A percentile compares a stretch with the other conserved stretches of the same genome.
These are phyloP conservation scores for Turritopsis rubra DNA, from an alignment of 30 jellyfish, hydroid and myxozoan species.

Conservation along the genomic window DNA sequence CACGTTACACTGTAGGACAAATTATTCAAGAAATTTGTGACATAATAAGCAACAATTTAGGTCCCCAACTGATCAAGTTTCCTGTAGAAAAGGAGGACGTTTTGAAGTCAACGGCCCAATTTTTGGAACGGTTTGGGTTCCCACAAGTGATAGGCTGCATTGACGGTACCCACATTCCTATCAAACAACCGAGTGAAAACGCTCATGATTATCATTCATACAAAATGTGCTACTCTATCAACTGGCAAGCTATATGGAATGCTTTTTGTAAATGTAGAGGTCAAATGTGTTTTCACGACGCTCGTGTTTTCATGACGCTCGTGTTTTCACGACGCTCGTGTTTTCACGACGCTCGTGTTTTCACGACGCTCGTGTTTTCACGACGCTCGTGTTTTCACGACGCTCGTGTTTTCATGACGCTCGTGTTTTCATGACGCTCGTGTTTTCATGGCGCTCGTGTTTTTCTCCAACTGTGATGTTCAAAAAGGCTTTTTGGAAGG, in stretches of 20 bases:
- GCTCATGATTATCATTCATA: neutral
- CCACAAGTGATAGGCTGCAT: conserved; percentile 35
- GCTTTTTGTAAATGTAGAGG: neutral
- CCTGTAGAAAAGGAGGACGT: conserved; percentile 38
- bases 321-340: no score
- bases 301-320: neutral
- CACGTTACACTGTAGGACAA: neutral
- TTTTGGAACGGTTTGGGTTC: conserved; percentile 10
- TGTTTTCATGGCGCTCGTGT: neutral
- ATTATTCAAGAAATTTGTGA: neutral
- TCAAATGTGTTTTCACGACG: neutral
- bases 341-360: neutral
- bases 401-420: no score
- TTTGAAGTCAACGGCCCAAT: neutral
- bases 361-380: no score
- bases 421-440: conserved; percentile 1
- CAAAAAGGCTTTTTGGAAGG: conserved; percentile 35
- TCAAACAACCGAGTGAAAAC: neutral
- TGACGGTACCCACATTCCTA: neutral
- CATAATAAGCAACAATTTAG: neutral
- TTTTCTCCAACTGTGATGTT: conserved; percentile 7
- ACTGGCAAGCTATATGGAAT: neutral
- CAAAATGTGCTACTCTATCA: neutral
- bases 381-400: conserved; percentile 1
- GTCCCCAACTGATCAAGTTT: conserved; percentile 7